Percentiles rank a stretch among this genome's conserved stretches.
These are phyloP conservation scores for Cerceris rybyensis DNA, from an alignment of 2,888 invertebrate species.

Conservation along the genomic window DNA sequence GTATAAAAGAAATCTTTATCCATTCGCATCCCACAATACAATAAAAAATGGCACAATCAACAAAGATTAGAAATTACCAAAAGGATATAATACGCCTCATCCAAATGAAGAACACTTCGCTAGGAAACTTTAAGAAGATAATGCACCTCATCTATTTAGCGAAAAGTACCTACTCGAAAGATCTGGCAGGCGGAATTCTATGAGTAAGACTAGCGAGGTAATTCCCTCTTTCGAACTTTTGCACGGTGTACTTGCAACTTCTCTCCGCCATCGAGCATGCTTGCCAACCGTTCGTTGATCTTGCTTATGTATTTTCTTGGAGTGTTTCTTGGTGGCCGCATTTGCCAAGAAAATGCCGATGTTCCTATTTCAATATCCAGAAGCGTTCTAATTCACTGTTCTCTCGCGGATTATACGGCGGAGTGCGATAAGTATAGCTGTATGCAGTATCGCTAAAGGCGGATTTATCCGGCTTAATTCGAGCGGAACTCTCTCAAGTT, in stretches of 20 bases:
- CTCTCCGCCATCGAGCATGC: background rate
- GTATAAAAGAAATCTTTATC: too few relatives aligned
- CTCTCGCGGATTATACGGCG: slow-evolving; percentile 34
- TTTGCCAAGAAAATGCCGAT: slow-evolving; percentile 24
- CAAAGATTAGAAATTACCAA: too few relatives aligned
- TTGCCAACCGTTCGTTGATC: slow-evolving; percentile 18
- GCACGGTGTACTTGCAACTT: background rate
- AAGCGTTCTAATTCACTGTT: slow-evolving; percentile 40
- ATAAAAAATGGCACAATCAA: too few relatives aligned
- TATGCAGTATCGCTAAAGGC: slow-evolving; percentile 20
- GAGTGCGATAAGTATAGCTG: slow-evolving; percentile 20
- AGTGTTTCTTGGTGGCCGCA: slow-evolving; percentile 1
- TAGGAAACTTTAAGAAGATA: background rate
- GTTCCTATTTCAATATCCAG: slow-evolving; percentile 45
- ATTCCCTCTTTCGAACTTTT: background rate
- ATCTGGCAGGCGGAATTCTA: background rate
- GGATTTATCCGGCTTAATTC: slow-evolving; percentile 46
- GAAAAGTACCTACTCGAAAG: background rate
- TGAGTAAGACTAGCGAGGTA: background rate
- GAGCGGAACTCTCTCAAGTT: slow-evolving; percentile 15
- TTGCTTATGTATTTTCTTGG: slow-evolving; percentile 1
- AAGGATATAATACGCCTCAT: too few relatives aligned
- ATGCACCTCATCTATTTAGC: background rate
- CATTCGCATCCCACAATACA: too few relatives aligned
- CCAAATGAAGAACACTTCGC: too few relatives aligned